A percentile compares a stretch with the other conserved stretches of the same genome.
Conservation (phyloP, 2,113 vertebrate species). For the Dipodomys ordii region DNA sequence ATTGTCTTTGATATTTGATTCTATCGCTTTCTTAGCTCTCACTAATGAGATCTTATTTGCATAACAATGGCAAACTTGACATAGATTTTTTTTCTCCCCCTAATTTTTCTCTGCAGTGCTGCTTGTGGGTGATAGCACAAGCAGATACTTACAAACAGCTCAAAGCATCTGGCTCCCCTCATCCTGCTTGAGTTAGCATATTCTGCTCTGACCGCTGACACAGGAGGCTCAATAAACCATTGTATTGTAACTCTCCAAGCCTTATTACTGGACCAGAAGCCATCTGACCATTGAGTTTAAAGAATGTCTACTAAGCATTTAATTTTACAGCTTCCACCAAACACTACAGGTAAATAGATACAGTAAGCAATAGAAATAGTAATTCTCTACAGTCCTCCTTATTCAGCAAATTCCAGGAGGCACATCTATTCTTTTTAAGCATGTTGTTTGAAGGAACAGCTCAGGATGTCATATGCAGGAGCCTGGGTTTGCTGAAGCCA, state of each 20-base stretch:
- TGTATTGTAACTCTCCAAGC: background rate
- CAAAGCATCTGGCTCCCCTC: background rate
- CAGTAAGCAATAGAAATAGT: conserved; percentile 59
- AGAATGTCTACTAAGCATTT: conserved; percentile 72
- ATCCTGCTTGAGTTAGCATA: conserved; percentile 67
- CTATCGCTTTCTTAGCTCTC: conserved; percentile 3
- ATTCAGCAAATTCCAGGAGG: conserved; percentile 19
- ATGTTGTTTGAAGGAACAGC: background rate
- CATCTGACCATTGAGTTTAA: conserved; percentile 66
- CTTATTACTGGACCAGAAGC: conserved; percentile 69
- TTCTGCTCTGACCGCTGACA: conserved; percentile 69
- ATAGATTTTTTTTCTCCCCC: background rate
- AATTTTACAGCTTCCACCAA: conserved; percentile 58
- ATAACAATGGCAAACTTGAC: background rate
- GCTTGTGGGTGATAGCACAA: conserved; percentile 27
- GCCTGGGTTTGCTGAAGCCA: background rate
- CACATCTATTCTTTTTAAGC: background rate
- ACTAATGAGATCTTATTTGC: conserved; percentile 34
- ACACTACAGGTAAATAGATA: conserved; percentile 42
- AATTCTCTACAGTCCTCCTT: conserved; percentile 39
- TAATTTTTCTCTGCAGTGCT: conserved; percentile 34
- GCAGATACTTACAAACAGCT: conserved; percentile 54
- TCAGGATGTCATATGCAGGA: background rate
- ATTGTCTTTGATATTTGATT: background rate
- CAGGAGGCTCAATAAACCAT: conserved; percentile 65